phyloP scores from a whole-genome alignment of 2,113 vertebrate species.

The Elachura formosa region DNA sequence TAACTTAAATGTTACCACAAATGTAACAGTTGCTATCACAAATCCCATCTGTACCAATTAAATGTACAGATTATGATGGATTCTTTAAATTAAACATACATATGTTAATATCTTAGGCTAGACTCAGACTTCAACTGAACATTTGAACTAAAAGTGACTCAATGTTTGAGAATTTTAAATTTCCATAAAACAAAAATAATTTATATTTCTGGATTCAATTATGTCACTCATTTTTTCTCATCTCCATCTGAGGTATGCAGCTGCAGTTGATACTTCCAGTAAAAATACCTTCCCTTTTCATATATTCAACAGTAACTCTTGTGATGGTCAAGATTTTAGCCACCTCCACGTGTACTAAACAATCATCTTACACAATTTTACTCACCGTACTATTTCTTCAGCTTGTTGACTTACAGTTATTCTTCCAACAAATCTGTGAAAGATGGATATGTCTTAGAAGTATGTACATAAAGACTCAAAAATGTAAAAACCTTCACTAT shows the following conservation, averaged over 20 bases:
- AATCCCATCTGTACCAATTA: not conserved
- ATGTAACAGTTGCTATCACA: not conserved
- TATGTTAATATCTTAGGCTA: not conserved
- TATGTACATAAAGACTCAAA: not conserved
- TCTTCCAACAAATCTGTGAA: slow-evolving; percentile 89
- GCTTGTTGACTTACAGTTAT: slow-evolving; percentile 86
- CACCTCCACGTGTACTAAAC: not conserved
- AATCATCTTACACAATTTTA: not conserved
- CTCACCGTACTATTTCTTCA: slow-evolving; percentile 93
- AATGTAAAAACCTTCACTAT: not conserved
- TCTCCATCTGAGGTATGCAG: not conserved
- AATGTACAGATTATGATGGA: not conserved
- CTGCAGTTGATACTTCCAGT: not conserved
- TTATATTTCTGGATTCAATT: not conserved
- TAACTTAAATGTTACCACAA: not conserved
- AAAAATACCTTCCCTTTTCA: not conserved
- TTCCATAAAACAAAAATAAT: not conserved
- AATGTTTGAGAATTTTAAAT: not conserved
- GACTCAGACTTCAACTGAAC: not conserved
- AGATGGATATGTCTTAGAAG: slow-evolving; percentile 22
- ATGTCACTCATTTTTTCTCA: not conserved
- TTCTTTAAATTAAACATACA: not conserved
- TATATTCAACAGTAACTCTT: not conserved
- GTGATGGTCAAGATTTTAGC: not conserved
- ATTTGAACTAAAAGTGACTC: not conserved